Conservation (phyloP, 2,113 vertebrate genomes). For the Spilogale gracilis region DNA sequence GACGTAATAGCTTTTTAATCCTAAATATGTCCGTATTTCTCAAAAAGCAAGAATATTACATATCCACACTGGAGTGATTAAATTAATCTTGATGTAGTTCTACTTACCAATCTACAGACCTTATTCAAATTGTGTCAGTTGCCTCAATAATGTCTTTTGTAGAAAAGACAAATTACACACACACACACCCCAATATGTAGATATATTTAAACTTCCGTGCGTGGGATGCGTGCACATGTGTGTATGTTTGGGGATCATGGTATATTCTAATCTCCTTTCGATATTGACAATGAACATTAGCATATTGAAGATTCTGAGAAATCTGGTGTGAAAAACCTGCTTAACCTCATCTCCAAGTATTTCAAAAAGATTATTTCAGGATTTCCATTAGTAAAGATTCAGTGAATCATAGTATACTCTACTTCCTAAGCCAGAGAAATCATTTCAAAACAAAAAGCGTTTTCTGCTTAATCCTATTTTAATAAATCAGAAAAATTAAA, state of each 20-base stretch:
- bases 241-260: background rate
- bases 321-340: background rate
- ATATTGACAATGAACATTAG: background rate
- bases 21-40: background rate
- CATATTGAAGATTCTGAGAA: background rate
- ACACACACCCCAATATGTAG: background rate
- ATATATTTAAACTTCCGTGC: background rate
- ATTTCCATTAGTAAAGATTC: background rate
- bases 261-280: background rate
- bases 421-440: background rate
- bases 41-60: background rate
- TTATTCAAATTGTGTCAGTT: background rate
- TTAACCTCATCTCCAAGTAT: background rate
- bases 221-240: background rate
- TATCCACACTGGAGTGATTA: background rate
- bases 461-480: background rate
- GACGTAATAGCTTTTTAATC: background rate
- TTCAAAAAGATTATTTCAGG: conserved; percentile 24
- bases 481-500: background rate
- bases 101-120: background rate
- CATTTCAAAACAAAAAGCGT: background rate
- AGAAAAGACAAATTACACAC: background rate
- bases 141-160: background rate
- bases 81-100: background rate
- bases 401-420: background rate